These are phyloP conservation scores for Diorhabda elongata DNA, from an alignment of 1,140 invertebrate species.

Conservation along the genomic window DNA sequence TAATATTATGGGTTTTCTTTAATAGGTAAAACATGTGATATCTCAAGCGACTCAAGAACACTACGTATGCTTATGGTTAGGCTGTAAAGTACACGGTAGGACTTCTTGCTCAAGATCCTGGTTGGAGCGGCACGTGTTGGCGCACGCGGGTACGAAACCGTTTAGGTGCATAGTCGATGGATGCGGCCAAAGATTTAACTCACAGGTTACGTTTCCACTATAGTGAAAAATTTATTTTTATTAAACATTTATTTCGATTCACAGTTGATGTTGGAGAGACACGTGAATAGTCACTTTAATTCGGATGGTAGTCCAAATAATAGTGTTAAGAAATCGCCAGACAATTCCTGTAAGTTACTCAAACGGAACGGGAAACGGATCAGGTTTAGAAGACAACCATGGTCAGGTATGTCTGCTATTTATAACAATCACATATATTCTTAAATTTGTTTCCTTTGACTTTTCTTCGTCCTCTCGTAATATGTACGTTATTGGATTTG, in stretches of 20 bases:
- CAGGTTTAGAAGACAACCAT: conserved; percentile 75
- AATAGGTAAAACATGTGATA: conserved; percentile 76
- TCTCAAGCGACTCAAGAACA: conserved; percentile 74
- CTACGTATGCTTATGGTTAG: conserved; percentile 86
- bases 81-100: conserved; percentile 91
- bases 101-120: conserved; percentile 86
- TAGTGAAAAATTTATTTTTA: not conserved
- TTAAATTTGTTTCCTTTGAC: not conserved
- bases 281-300: conserved; percentile 91
- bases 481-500: too few relatives aligned
- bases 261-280: conserved; percentile 79
- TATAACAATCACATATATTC: not conserved
- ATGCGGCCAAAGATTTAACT: conserved; percentile 86
- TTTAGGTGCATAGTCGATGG: conserved; percentile 93
- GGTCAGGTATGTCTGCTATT: conserved; percentile 58
- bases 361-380: conserved; percentile 81
- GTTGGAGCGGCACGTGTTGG: conserved; percentile 88
- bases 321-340: conserved; percentile 61
- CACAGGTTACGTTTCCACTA: conserved; percentile 62
- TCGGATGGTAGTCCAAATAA: conserved; percentile 57
- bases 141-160: conserved; percentile 89
- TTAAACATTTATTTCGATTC: conserved; percentile 36
- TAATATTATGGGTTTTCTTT: not conserved
- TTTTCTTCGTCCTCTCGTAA: not conserved
- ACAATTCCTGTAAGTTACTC: conserved; percentile 68